Percentiles rank a stretch among this genome's conserved stretches.
Conservation (phyloP, 2,113 vertebrate genomes). For the Spheniscus mendiculus region DNA sequence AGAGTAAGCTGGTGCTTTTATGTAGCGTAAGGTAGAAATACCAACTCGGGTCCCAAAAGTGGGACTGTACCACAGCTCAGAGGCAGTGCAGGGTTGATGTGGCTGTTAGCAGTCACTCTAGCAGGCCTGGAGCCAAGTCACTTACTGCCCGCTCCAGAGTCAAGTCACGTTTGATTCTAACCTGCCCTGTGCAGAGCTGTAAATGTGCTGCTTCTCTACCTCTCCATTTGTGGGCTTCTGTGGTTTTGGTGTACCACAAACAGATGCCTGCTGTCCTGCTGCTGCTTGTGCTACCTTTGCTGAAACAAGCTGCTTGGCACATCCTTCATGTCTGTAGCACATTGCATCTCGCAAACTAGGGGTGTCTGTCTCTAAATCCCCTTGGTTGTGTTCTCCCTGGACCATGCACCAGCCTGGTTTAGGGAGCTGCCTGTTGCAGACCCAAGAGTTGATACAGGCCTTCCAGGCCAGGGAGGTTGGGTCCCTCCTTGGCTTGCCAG, state of each 20-base stretch:
- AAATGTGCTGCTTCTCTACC: not conserved
- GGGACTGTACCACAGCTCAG: not conserved
- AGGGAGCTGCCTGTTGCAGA: not conserved
- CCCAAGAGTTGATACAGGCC: not conserved
- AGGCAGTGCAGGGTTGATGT: accelerated
- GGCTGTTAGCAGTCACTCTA: not conserved
- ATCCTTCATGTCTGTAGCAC: accelerated
- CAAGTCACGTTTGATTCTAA: not conserved
- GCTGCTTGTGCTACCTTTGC: too few relatives aligned
- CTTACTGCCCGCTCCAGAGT: not conserved
- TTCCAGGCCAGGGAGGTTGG: not conserved
- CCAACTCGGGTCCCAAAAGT: accelerated
- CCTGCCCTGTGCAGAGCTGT: not conserved
- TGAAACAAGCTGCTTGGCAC: not conserved
- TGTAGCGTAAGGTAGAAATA: not conserved
- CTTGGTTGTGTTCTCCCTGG: accelerated
- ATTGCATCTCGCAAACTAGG: accelerated
- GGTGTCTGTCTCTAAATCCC: not conserved
- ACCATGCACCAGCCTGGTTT: not conserved
- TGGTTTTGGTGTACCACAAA: not conserved
- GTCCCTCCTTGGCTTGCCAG: not conserved
- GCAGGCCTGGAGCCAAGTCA: not conserved
- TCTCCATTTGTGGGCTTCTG: accelerated
- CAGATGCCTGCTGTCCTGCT: not conserved
- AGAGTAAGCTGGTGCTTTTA: not conserved